Evolutionary conservation across 2,113 vertebrate species (phyloP), one percentile per base, ranked within the genome.

Genomic region (Pangasianodon hypophthalmus): DNA sequence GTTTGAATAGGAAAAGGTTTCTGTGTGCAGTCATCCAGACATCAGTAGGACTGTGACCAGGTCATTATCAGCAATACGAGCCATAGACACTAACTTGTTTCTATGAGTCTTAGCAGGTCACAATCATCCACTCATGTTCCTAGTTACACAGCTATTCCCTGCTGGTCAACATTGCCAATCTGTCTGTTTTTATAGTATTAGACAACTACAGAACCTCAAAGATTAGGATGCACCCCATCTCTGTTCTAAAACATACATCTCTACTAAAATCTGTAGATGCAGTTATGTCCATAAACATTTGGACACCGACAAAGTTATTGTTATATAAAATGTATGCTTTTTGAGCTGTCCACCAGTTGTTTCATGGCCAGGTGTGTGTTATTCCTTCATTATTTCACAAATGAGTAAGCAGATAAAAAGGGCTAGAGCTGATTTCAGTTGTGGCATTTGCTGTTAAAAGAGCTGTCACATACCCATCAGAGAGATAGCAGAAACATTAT

Each of bases 1-100:
- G 24, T 82, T 56, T 82, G 79, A 82, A 82, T 82, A 82, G 50
- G 48, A 54, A 56, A 82, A 82, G 52, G 50, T 19, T 56, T 82
- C n/a, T 54, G 80, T 82, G 80, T 82, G 79, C 14, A 7, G 3
- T 37, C 46, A 79, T 29, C 21, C 75, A 48, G 10, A 32, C 50
- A 19, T 32, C 75, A 79, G 75, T 26, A 46, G 48, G 14, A 52
- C 26, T 48, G 6, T 48, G 21, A 79, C 50, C 79, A 81, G 79
- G 50, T 46, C 13, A 50, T 50, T 10, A 10, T 48, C 46, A 14
- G 46, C 46, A 80, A 50, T n/a, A n/a, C 21, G 4, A 16, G 26
- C 77, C 24, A 14, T 29, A 16, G 24, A 81, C 26, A 18, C 8
- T 77, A 77, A 13, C 73, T 46, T 75, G 7, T 44, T 75, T 75